Percentiles rank a stretch among this genome's conserved stretches.
phyloP scores from a whole-genome alignment of 2,113 vertebrate genomes.

The Mus musculus region GRCm39 chr5:106306001-106306500 shows the following conservation, averaged over 20 bases:
- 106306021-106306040: not conserved
- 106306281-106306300: not conserved
- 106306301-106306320: not conserved
- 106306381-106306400: not conserved
- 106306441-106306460: not conserved
- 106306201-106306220: too few species aligned
- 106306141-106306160: not conserved
- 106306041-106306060: not conserved
- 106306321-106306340: not conserved
- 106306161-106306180: not conserved
- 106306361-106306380: not conserved
- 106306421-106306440: not conserved
- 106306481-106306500: too few species aligned
- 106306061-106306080: not conserved
- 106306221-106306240: too few species aligned
- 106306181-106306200: not conserved
- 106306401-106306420: too few species aligned
- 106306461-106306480: not conserved
- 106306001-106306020: not conserved
- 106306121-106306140: not conserved
- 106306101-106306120: not conserved
- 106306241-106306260: too few species aligned
- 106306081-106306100: not conserved
- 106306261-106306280: not conserved
- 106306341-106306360: not conserved